Percentiles rank a stretch among this genome's conserved stretches.
Conservation (phyloP, 2,797 vertebrate species). For the Esox lucius region DNA sequence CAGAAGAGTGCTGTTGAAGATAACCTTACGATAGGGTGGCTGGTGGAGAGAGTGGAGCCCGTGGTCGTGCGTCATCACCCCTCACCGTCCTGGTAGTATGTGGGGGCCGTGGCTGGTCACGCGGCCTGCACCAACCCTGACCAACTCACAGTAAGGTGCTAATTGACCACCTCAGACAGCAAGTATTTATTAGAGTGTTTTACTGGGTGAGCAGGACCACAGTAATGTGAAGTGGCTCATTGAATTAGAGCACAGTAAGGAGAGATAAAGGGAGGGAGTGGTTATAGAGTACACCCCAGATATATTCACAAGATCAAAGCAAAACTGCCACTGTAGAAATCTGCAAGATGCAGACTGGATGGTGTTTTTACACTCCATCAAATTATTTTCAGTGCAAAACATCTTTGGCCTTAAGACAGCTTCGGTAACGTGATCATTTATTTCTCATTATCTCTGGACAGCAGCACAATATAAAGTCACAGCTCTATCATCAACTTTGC, state of each 20-base stretch:
- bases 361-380: background rate
- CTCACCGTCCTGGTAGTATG: background rate
- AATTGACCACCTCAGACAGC: background rate
- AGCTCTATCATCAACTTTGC: background rate
- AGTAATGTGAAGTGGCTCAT: constrained; percentile 3
- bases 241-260: background rate
- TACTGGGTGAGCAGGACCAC: constrained; percentile 3
- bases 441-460: background rate
- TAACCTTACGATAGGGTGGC: background rate
- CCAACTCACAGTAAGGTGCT: constrained; percentile 13
- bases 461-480: background rate
- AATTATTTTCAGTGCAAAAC: background rate
- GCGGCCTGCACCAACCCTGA: background rate
- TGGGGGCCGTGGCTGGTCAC: constrained; percentile 1
- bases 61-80: constrained; percentile 4
- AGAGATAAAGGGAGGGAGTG: background rate
- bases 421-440: background rate
- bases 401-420: background rate
- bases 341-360: background rate
- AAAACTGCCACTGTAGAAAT: background rate
- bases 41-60: background rate
- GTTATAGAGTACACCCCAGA: background rate
- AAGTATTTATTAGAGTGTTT: background rate
- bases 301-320: background rate
- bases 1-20: background rate